These are phyloP conservation scores for Rhagonycha fulva DNA, from an alignment of 2,888 invertebrate species.

Conservation along the genomic window DNA sequence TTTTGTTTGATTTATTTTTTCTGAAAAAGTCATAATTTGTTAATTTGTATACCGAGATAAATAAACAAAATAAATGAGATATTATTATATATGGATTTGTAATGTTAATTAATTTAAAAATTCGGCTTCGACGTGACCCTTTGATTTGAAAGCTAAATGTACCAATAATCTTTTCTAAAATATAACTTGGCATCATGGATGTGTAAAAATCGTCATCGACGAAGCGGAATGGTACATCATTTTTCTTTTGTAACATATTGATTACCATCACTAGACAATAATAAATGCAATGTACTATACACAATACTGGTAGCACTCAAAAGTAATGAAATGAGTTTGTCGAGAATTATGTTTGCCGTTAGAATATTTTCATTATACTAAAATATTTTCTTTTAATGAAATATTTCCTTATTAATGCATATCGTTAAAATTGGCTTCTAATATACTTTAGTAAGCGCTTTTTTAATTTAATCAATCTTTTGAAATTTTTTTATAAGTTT, in stretches of 20 bases:
- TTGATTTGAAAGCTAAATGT: neutral
- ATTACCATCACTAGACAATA: neutral
- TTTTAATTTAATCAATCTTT: too few relatives aligned
- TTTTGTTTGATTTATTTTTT: neutral
- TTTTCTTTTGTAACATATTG: neutral
- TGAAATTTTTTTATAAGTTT: too few relatives aligned
- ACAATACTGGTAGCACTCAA: neutral
- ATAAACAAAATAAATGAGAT: neutral
- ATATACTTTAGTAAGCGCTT: too few relatives aligned
- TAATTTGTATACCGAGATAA: neutral
- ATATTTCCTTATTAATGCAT: too few relatives aligned
- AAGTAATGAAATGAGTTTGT: neutral
- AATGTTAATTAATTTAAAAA: neutral
- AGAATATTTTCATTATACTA: neutral
- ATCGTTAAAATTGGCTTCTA: too few relatives aligned
- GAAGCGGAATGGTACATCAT: neutral
- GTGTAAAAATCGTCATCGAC: neutral
- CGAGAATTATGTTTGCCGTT: neutral
- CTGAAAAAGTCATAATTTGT: neutral
- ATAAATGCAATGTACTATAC: neutral
- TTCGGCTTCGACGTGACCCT: neutral
- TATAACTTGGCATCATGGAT: neutral
- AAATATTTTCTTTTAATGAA: too few relatives aligned
- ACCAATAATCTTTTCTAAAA: conserved; percentile 2
- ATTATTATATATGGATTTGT: neutral